A percentile compares a stretch with the other conserved stretches of the same genome.
Conservation (phyloP, 2,797 vertebrate species). For the Clangula hyemalis region DNA sequence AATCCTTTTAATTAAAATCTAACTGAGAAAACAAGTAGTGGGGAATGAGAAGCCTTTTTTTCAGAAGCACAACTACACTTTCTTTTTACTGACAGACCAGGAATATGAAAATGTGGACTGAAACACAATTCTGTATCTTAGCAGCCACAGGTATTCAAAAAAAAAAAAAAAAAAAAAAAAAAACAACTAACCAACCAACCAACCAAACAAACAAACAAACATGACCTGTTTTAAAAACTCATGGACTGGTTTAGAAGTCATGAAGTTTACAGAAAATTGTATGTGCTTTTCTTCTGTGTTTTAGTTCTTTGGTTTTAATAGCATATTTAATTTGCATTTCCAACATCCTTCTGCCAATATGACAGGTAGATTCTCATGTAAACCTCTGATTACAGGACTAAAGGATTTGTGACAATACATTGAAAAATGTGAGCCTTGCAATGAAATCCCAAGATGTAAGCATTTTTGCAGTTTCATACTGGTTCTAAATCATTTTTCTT, state of each 20-base stretch:
- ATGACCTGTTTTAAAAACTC: not conserved
- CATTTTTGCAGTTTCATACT: not conserved
- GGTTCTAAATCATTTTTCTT: slow-evolving; percentile 22
- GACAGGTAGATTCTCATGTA: not conserved
- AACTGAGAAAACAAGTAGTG: not conserved
- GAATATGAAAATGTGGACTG: not conserved
- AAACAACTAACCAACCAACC: too few relatives aligned
- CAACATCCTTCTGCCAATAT: not conserved
- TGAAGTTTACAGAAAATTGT: not conserved
- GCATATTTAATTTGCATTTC: not conserved
- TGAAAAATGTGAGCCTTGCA: slow-evolving; percentile 16
- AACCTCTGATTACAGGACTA: not conserved
- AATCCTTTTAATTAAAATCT: not conserved
- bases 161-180: not conserved
- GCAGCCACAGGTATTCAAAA: not conserved
- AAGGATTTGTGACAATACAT: not conserved
- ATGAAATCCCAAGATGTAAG: slow-evolving; percentile 34
- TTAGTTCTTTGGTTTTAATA: not conserved
- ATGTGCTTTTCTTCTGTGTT: not conserved
- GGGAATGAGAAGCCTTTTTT: not conserved
- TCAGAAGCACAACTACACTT: not conserved
- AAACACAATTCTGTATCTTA: not conserved
- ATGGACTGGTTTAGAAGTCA: not conserved
- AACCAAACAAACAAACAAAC: not conserved
- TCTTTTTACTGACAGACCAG: not conserved